Evolutionary conservation across 1,140 invertebrate species (phyloP), one percentile per base, ranked within the genome.

Genomic region (Drosophila jambulina): DNA sequence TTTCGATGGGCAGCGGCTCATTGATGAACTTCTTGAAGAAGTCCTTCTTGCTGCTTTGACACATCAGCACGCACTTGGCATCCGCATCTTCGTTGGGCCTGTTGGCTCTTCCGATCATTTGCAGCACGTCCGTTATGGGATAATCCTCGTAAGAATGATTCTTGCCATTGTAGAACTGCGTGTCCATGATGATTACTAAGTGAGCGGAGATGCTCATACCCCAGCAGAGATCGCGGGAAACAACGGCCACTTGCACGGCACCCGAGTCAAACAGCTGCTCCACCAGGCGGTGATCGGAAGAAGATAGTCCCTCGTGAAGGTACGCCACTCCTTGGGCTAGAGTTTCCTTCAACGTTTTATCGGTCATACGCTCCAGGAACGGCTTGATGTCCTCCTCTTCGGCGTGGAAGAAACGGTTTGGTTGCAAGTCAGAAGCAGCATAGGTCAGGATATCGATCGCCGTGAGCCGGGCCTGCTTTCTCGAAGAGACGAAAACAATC

Each of bases 1-100:
- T 98, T 94, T 99, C 99, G n/a, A 99, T 96, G 2, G 99, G 99
- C 38, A 99, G 93, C 8, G 99, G 98, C 93, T 99, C 99, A 92
- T 98, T 99, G 15, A 99, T 94, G 92, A 99, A 99, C 93, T 99
- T 99, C 91, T 99, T 99, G 94, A 98, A 99, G 94, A 99, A 99
- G 82, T 99, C 98, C 94, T 99, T 99, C 93, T 99, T 99, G 3
- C 98, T 98, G 63, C 96, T 97, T 91, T 99, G 99, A 94, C 99
- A 99, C 94, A 99, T 96, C 4, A 99, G 94, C 7, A 99, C 97
- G 91, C 98, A 99, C 92, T 99, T 99, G 53, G 98, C 97, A 93
- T 99, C 98, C 25, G 98, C 96, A 93, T 99, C 99, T 78, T 97
- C 95, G 6, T 96, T 93, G 1, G 98, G 98, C 32, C 98, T 94